Percentiles rank a stretch among this genome's conserved stretches.
phyloP scores from a whole-genome alignment of 2,888 invertebrate genomes.

The Melanophora roralis region DNA sequence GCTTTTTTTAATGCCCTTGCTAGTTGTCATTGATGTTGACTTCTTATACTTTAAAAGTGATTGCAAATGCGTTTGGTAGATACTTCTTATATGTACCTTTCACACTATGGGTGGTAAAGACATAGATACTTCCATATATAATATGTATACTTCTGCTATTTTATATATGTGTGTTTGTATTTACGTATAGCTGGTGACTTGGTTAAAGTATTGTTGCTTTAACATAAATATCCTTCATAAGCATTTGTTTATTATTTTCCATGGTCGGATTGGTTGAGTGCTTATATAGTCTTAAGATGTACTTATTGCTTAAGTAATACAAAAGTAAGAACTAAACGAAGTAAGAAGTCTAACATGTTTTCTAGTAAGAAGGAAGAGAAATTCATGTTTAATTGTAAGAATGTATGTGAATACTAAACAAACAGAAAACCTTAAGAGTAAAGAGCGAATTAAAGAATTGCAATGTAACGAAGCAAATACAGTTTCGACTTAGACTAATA shows the following conservation, averaged over 20 bases:
- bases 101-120: too few species aligned
- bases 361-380: background rate
- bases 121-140: too few species aligned
- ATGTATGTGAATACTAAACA: background rate
- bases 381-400: too few species aligned
- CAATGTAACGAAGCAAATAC: background rate
- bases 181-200: too few species aligned
- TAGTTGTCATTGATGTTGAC: constrained; percentile 40
- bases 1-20: too few species aligned
- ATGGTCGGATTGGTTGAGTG: constrained; percentile 33
- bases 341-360: background rate
- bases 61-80: background rate
- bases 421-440: background rate
- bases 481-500: too few species aligned
- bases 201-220: background rate
- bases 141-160: too few species aligned
- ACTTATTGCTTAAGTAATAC: constrained; percentile 10
- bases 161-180: background rate
- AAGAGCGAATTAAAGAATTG: background rate
- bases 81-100: background rate
- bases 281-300: constrained; percentile 30
- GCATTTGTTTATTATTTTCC: constrained; percentile 36
- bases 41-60: constrained; percentile 36
- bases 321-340: constrained; percentile 1
- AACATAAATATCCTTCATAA: constrained; percentile 21